phyloP scores from a whole-genome alignment of 2,113 vertebrate species.

The Chinchilla lanigera region DNA sequence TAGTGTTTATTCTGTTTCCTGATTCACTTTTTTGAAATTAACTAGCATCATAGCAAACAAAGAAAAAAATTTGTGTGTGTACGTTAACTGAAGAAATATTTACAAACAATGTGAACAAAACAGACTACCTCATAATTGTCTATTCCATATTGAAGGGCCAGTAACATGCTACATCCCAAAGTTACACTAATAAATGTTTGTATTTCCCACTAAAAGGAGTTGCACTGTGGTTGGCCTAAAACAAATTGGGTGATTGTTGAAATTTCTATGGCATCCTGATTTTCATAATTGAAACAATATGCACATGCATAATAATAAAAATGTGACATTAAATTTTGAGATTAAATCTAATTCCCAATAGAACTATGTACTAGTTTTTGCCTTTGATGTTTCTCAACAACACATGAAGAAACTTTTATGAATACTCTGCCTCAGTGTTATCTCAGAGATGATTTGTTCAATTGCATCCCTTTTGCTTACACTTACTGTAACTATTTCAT shows the following conservation, averaged over 20 bases:
- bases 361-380: slow-evolving; percentile 68
- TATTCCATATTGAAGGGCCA: not conserved
- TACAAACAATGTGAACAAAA: slow-evolving; percentile 47
- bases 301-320: slow-evolving; percentile 1
- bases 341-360: slow-evolving; percentile 78
- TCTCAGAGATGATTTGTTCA: slow-evolving; percentile 16
- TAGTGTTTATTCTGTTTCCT: slow-evolving; percentile 32
- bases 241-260: slow-evolving; percentile 74
- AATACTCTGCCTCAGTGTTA: slow-evolving; percentile 71
- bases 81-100: slow-evolving; percentile 13
- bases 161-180: slow-evolving; percentile 42
- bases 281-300: slow-evolving; percentile 72
- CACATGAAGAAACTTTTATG: slow-evolving; percentile 70
- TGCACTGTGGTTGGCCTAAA: slow-evolving; percentile 76
- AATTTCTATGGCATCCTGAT: slow-evolving; percentile 73
- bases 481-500: slow-evolving; percentile 59
- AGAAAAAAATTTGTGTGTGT: not conserved
- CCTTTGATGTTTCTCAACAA: slow-evolving; percentile 75
- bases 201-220: slow-evolving; percentile 57
- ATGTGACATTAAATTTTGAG: slow-evolving; percentile 80
- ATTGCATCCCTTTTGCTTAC: slow-evolving; percentile 72
- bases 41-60: not conserved
- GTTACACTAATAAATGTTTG: slow-evolving; percentile 51
- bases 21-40: slow-evolving; percentile 43
- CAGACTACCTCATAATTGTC: not conserved